Conservation (phyloP, 2,888 invertebrate species). For the Candidula unifasciata region DNA sequence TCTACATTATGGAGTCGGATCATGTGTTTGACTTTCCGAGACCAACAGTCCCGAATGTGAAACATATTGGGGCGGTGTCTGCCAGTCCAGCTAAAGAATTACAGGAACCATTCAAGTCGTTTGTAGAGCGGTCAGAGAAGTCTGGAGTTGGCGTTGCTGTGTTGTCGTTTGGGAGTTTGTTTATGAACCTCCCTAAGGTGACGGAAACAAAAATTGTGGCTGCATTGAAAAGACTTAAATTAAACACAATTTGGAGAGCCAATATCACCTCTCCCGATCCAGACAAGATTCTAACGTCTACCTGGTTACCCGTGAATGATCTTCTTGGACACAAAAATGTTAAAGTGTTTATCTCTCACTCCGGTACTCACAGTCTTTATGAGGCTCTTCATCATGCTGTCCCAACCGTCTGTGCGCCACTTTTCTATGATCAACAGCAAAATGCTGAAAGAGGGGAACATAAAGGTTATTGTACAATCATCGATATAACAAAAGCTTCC, state of each 20-base stretch:
- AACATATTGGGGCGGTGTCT: conserved; percentile 28
- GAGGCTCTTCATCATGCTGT: conserved; percentile 64
- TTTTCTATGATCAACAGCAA: no score
- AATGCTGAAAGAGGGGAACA: not conserved
- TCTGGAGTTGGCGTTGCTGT: not conserved
- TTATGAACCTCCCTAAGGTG: no score
- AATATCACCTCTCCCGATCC: conserved; percentile 43
- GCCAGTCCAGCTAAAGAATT: no score
- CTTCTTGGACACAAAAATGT: conserved; percentile 16
- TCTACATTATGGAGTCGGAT: conserved; percentile 39
- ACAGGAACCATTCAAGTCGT: no score
- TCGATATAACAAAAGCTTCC: no score
- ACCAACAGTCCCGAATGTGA: conserved; percentile 41
- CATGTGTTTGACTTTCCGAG: conserved; percentile 37
- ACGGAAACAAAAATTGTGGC: no score
- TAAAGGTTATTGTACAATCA: no score
- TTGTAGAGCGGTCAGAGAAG: no score
- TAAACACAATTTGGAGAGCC: no score
- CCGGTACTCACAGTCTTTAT: conserved; percentile 62
- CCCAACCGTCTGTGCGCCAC: conserved; percentile 61
- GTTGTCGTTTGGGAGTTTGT: not conserved
- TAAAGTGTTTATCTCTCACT: conserved; percentile 50
- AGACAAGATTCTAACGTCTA: conserved; percentile 51
- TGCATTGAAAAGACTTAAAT: no score
- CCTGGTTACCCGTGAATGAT: conserved; percentile 63